Conservation (phyloP, 2,113 vertebrate species). For the Rhinolophus ferrumequinum region DNA sequence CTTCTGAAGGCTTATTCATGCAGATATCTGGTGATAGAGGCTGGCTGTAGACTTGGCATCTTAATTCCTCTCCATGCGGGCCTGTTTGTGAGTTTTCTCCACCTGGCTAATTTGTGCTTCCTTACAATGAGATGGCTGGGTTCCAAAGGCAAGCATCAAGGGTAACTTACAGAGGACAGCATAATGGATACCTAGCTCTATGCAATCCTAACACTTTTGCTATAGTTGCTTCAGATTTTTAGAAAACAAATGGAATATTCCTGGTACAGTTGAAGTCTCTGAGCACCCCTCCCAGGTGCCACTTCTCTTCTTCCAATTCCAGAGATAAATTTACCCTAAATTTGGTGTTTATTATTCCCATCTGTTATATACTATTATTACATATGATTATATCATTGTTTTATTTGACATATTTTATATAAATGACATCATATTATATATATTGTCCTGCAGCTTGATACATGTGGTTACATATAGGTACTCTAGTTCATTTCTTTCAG, state of each 20-base stretch:
- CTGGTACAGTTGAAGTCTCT: background rate
- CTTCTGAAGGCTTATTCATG: background rate
- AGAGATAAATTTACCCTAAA: background rate
- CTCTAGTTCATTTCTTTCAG: slow-evolving; percentile 23
- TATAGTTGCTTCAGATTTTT: slow-evolving; percentile 1
- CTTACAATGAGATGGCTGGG: background rate
- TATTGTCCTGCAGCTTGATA: background rate
- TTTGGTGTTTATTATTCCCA: slow-evolving; percentile 6
- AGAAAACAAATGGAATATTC: background rate
- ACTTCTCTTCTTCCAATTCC: background rate
- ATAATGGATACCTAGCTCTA: background rate
- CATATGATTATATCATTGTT: background rate
- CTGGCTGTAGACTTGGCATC: background rate
- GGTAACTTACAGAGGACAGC: background rate
- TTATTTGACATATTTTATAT: background rate
- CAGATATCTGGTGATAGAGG: background rate
- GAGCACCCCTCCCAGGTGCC: background rate
- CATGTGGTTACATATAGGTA: background rate
- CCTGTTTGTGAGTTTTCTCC: background rate
- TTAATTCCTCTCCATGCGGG: background rate
- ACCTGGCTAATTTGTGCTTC: background rate
- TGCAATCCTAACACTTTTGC: slow-evolving; percentile 16
- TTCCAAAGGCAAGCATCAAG: slow-evolving; percentile 9
- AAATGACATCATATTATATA: background rate
- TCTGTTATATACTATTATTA: background rate